phyloP scores from a whole-genome alignment of 2,113 vertebrate genomes.

The Dendrocopos noguchii region DNA sequence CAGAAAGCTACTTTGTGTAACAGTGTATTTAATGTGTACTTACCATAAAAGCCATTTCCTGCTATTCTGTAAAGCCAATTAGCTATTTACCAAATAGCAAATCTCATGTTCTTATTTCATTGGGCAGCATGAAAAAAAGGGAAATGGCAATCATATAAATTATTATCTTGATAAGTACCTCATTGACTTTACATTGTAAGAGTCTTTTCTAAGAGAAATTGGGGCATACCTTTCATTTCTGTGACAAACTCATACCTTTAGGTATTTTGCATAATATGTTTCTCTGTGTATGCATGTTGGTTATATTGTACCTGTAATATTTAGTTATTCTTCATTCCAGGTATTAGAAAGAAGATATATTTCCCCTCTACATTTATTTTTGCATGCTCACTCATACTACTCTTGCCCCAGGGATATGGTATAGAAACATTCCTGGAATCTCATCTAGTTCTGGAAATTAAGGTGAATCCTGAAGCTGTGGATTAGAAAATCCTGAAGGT shows the following conservation, averaged over 20 bases:
- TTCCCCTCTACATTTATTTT: not conserved
- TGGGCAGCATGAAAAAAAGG: not conserved
- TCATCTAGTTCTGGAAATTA: not conserved
- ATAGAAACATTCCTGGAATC: not conserved
- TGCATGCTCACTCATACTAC: not conserved
- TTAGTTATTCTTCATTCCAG: not conserved
- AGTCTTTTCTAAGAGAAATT: not conserved
- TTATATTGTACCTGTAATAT: not conserved
- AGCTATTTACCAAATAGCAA: conserved; percentile 53
- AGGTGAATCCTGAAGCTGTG: not conserved
- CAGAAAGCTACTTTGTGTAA: conserved; percentile 57
- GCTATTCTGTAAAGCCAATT: conserved; percentile 61
- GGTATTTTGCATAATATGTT: not conserved
- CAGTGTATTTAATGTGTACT: conserved; percentile 46
- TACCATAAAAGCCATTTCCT: conserved; percentile 68
- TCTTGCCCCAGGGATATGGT: not conserved
- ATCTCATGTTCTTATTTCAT: conserved; percentile 10
- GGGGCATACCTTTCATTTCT: not conserved
- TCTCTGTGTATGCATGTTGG: not conserved
- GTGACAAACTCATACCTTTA: not conserved
- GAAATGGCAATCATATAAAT: not conserved
- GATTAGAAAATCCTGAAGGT: not conserved
- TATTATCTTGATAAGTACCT: not conserved
- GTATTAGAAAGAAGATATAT: not conserved
- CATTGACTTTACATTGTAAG: not conserved